Evolutionary conservation across 2,113 vertebrate species (phyloP), one percentile per base, ranked within the genome.

Genomic region (Aleadryas rufinucha): DNA sequence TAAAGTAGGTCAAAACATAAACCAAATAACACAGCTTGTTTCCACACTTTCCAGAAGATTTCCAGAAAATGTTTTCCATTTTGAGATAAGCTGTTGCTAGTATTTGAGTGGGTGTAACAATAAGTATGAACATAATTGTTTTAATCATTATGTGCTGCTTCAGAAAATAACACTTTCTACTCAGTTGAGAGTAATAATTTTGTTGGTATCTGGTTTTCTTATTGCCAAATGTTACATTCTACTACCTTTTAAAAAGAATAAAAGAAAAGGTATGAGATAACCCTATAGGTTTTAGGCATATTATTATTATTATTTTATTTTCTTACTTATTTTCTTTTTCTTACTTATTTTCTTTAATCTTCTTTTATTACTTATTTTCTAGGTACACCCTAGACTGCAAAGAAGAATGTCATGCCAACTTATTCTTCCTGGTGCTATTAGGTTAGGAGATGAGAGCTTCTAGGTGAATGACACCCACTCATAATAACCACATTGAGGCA

Each of bases 401-500:
- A 95, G 88, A 92, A 92, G 84, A 96, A 82, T 84, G 47, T 75
- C 50, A 63, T 33, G 59, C 41, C 84, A 95, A 41, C 23, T 97
- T 63, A 90, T 92, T 97, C 89, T 89, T 97, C 41, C 24, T 50
- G 49, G 24, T 96, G 42, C 60, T 91, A 85, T 69, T 96, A 83
- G 60, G 52, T 90, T 93, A 82, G 70, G 75, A 53, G 61, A 69
- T 66, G 66, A 53, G 14, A 53, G 39, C 77, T 96, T 92, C 87
- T 72, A 90, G 81, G 83, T 89, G 65, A 74, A 89, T 80, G 71
- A 66, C 72, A 84, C 54, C 72, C 17, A 77, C 78, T 77, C 88
- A 35, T 82, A 97, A 97, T 53, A 66, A 96, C 83, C 82, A 94
- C 69, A 87, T 95, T 94, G 95, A 94, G 41, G 33, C 49, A 96